A percentile compares a stretch with the other conserved stretches of the same genome.
Conservation (phyloP, 2,113 vertebrate species). For the Aphelocoma coerulescens region DNA sequence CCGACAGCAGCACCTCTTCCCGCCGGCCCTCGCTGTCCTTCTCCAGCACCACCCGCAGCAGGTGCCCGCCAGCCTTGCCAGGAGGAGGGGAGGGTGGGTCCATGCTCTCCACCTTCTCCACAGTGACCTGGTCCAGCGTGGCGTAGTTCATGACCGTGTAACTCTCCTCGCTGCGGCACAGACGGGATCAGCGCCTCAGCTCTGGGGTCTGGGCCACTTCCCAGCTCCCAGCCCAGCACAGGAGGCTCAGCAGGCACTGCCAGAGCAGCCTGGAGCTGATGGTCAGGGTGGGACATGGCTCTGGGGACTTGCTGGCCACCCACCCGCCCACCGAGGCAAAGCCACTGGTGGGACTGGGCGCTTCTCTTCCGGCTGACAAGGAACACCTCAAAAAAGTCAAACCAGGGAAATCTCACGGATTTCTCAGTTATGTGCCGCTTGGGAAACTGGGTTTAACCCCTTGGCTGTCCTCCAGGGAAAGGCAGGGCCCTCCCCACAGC, state of each 20-base stretch:
- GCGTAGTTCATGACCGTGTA: conserved; percentile 88
- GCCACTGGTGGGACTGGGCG: fast-evolving
- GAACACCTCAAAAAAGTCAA: not conserved
- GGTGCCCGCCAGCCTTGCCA: conserved; percentile 11
- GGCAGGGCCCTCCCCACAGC: not conserved
- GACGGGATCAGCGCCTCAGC: fast-evolving
- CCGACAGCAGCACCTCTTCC: conserved; percentile 77
- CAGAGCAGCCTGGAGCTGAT: not conserved
- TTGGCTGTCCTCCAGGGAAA: not conserved
- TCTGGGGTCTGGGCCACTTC: fast-evolving
- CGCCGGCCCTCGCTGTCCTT: conserved; percentile 83
- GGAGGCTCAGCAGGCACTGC: not conserved
- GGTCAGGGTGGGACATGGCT: not conserved
- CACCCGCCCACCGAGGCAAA: not conserved
- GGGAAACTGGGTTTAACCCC: fast-evolving
- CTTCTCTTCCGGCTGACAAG: not conserved
- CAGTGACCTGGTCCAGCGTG: conserved; percentile 79
- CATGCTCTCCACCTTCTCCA: conserved; percentile 65
- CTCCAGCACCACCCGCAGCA: conserved; percentile 81
- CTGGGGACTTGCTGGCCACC: not conserved
- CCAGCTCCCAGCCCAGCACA: fast-evolving
- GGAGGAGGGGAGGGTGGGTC: conserved; percentile 56
- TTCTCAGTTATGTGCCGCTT: fast-evolving
- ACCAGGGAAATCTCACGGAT: fast-evolving
- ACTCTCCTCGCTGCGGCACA: conserved; percentile 81